Evolutionary conservation across 64 coral and sea anemone species (phyloP), one percentile per base, ranked within the genome.

Genomic region (Stichodactyla helianthus): DNA sequence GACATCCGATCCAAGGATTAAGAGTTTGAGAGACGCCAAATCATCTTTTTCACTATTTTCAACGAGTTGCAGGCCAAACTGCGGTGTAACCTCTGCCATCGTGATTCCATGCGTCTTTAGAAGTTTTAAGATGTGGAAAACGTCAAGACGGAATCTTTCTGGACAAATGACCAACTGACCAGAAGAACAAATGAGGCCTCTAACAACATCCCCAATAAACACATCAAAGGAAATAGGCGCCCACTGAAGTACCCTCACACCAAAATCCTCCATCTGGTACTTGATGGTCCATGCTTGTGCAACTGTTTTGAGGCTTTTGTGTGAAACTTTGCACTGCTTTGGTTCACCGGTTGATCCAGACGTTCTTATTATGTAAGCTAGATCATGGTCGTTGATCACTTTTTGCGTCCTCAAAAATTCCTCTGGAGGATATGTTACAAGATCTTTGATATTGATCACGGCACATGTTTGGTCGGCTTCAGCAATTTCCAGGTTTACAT

Each of bases 171-270:
- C 23, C 22, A 70, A n/a, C 23, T 25, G 65, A 23, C 65, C 65
- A 25, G 65, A 26, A 7, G 22, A 10, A 25, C 65, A 23, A 2
- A 70, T 25, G 9, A 70, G 65, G 19, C 20, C 65, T 20, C 65
- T 70, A 70, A 70, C 65, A n/a, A 70, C 65, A 70, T 70, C 65
- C n/a, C 65, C 65, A 70, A 70, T 70, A 70, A 70, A 70, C 65
- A 70, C 65, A 26, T 70, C 65, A 26, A 70, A 70, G 19, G 65
- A 70, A 25, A 70, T 70, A 26, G 65, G 65, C 20, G 65, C 65
- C 65, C 65, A 70, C 65, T 70, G 65, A 2, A 70, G 65, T 2
- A 70, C 65, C 27, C 20, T 70, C 19, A 70, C 65, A 22, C 23
- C 4, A 26, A 70, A 25, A 4, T 70, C 5, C 5, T 5, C 9